Conservation (phyloP, 2,113 vertebrate genomes). For the Dicentrarchus labrax region DNA sequence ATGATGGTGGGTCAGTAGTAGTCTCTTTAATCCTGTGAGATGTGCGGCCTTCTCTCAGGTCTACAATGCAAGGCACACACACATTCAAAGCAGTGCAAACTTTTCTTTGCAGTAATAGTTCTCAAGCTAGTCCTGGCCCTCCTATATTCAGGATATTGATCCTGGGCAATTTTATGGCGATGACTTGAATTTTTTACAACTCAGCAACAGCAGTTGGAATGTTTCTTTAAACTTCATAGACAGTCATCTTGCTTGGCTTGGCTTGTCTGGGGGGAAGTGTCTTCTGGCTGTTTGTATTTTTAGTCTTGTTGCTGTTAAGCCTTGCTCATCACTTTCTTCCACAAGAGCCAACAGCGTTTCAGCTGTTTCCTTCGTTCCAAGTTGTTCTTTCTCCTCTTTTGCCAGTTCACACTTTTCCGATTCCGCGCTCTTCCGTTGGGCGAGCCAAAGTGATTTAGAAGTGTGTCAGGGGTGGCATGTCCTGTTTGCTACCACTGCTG, state of each 20-base stretch:
- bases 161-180: conserved; percentile 1
- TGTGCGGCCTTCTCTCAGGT: conserved; percentile 23
- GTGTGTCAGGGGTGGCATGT: conserved; percentile 79
- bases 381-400: conserved; percentile 50
- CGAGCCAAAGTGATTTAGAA: conserved; percentile 56
- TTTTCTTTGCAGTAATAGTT: background rate
- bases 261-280: conserved; percentile 49
- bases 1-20: conserved; percentile 26
- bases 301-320: conserved; percentile 60
- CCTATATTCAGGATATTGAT: conserved; percentile 14
- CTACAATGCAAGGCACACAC: background rate
- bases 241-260: conserved; percentile 36
- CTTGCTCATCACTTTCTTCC: conserved; percentile 71
- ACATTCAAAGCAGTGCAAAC: background rate
- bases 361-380: conserved; percentile 63
- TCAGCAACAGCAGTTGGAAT: background rate
- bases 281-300: conserved; percentile 75
- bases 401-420: conserved; percentile 59
- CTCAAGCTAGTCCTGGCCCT: background rate
- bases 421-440: conserved; percentile 41
- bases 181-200: background rate
- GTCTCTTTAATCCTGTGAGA: conserved; percentile 26
- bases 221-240: conserved; percentile 47
- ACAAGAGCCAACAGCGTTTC: conserved; percentile 52
- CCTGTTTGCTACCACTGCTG: conserved; percentile 79